Evolutionary conservation across 2,888 invertebrate genomes (phyloP), one percentile per base, ranked within the genome.

Genomic region (Geotrupes spiniger): DNA sequence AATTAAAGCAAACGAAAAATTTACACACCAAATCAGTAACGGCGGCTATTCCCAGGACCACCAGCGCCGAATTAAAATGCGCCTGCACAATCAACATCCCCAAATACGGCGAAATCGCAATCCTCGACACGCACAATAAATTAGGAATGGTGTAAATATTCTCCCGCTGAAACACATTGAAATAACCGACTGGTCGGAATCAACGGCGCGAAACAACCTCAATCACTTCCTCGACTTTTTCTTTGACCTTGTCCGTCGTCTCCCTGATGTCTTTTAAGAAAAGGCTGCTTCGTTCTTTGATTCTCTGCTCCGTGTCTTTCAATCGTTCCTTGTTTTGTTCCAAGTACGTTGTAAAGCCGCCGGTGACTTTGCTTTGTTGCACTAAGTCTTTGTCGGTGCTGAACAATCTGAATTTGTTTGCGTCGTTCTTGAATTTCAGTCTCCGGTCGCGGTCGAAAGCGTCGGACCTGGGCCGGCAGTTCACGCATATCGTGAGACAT

Each of bases 141-240:
- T 98, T 98, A 8, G 98, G 98, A 60, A 98, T 80, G 0, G 98
- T 99, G 70, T 88, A 86, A 31, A 95, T 82, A 73, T 95, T 94
- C 77, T 97, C 96, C 58, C 79, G 82, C 77, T 83, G 60, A 52
- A 74, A 72, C 44, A 54, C 51, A 31, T 8, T 42, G 42, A 42
- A 37, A 43, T 37, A 46, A 41, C 25, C 37, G 21, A 25, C 31
- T 31, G 9, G 26, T 36, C 36, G 25, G 5, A 33, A 12, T 8
- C 9, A 33, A 33, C 8, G n/a, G 8, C 8, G 29, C 42, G 3
- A 12, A 47, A 70, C 69, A 69, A 82, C 86, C 74, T 87, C 89
- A 53, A 89, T 83, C 57, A 86, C 84, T 69, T 82, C 84, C 65
- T 86, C 87, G 58, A 90, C 78, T 66, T 80, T 83, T 60, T 83